These are phyloP conservation scores for Oryctes rhinoceros DNA, from an alignment of 1,140 invertebrate genomes.

Conservation along the genomic window DNA sequence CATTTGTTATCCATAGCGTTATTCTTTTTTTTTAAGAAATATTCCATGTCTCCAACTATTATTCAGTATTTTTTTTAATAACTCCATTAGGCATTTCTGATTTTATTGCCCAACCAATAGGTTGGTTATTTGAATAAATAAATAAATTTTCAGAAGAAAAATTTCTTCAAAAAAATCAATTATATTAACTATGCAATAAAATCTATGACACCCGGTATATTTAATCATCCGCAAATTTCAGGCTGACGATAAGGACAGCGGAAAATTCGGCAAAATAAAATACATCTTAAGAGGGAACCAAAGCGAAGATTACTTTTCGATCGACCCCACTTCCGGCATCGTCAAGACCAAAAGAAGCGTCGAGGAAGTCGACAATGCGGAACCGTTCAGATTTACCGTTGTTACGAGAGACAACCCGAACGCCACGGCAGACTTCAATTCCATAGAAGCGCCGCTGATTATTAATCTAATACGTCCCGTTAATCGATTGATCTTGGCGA, in stretches of 20 bases:
- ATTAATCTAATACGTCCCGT: constrained; percentile 72
- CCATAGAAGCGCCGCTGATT: constrained; percentile 65
- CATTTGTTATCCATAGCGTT: no score
- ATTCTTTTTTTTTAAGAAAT: no score
- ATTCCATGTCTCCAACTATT: no score
- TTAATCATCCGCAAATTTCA: constrained; percentile 53
- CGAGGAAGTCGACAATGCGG: constrained; percentile 68
- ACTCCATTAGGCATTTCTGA: no score
- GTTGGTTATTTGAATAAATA: no score
- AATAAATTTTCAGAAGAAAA: no score
- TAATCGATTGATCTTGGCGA: constrained; percentile 80
- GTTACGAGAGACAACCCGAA: constrained; percentile 80
- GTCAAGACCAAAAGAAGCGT: constrained; percentile 77
- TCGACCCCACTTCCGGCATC: constrained; percentile 78
- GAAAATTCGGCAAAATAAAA: constrained; percentile 77
- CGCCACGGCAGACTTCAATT: constrained; percentile 67
- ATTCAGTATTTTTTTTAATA: no score
- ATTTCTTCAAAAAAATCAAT: no score
- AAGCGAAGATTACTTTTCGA: constrained; percentile 76
- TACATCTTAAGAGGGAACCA: constrained; percentile 72
- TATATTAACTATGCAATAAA: no score
- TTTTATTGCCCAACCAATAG: no score
- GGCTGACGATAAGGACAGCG: constrained; percentile 84
- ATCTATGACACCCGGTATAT: no score
- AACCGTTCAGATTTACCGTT: constrained; percentile 78